Base-by-base conservation (phyloP, 1,140 invertebrate species). In the Anagrus nilaparvatae region DNA sequence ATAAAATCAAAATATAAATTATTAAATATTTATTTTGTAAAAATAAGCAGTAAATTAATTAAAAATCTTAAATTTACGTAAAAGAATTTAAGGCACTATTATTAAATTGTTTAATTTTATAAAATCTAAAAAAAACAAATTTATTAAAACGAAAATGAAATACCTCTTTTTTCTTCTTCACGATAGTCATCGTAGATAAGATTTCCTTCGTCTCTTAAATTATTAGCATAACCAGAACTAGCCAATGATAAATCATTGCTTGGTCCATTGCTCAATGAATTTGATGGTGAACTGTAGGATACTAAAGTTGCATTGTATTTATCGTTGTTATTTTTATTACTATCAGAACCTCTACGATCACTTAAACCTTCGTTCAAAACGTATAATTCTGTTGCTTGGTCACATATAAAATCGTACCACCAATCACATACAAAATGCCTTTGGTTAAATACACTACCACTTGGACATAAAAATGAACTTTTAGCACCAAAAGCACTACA, bases 361-460 rank as follows among this genome's bases (percentile, higher is more conserved):
- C 33, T 51, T 16, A 57, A 36, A 5, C 44, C 56, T 16, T 60
- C 63, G 45, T 72, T 71, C 5, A 69, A 48, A 1, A 56, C 60
- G 50, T 72, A 74, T 33, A 65, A 62, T 23, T 62, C 57, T 25
- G 53, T 43, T 3, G 71, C 63, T 14, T 63, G 50, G 8, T 55
- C 56, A 49, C 73, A 74, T 25, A 66, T 65, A 21, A 73, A 69
- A 35, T 73, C 70, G 55, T 70, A 73, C 71, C 72, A 75, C 73
- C 73, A 75, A 54, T 75, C 72, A 47, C 73, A 75, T 0, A 75
- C 72, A 40, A 74, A 73, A 42, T 71, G 65, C 42, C 70, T 64
- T 50, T 75, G 73, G 49, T 75, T 72, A 59, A 76, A 76, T 19
- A 74, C 59, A 10, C 72, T 75, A 29, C 73, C 73, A 38, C 71